Conservation (phyloP, 2,113 vertebrate species). For the Tragelaphus buxtoni region DNA sequence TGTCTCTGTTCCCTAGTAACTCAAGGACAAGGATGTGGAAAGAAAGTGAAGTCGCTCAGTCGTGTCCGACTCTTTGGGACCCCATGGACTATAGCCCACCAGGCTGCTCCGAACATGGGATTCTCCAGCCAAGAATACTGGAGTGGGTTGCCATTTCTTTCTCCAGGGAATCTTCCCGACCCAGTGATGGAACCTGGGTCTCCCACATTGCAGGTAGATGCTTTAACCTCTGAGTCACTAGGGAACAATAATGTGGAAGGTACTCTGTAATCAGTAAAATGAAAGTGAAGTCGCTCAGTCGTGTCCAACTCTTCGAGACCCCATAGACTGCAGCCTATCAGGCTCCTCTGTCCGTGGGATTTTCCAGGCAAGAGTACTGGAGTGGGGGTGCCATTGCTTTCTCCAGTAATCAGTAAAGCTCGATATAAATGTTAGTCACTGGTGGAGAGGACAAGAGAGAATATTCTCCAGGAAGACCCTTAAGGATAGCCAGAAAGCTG, state of each 20-base stretch:
- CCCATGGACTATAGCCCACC: neutral
- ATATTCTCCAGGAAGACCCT: neutral
- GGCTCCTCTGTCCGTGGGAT: too few species aligned
- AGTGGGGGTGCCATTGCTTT: too few species aligned
- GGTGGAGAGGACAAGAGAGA: neutral
- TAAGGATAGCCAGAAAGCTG: neutral
- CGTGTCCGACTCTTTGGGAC: neutral
- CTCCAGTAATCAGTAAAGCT: neutral
- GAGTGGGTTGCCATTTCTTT: neutral
- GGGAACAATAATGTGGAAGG: neutral
- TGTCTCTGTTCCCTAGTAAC: neutral
- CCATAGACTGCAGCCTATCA: too few species aligned
- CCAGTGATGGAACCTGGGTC: neutral
- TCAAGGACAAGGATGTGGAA: neutral
- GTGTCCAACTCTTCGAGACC: too few species aligned
- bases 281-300: too few species aligned
- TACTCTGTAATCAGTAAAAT: neutral
- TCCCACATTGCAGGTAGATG: fast-evolving
- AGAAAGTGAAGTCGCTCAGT: neutral
- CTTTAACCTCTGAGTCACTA: neutral
- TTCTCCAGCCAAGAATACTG: neutral
- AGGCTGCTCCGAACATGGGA: neutral
- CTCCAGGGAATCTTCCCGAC: neutral
- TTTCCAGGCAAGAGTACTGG: too few species aligned
- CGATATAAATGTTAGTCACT: neutral